Percentiles rank a stretch among this genome's conserved stretches.
Conservation (phyloP, 1,140 invertebrate species). For the Lasioglossum albipes region DNA sequence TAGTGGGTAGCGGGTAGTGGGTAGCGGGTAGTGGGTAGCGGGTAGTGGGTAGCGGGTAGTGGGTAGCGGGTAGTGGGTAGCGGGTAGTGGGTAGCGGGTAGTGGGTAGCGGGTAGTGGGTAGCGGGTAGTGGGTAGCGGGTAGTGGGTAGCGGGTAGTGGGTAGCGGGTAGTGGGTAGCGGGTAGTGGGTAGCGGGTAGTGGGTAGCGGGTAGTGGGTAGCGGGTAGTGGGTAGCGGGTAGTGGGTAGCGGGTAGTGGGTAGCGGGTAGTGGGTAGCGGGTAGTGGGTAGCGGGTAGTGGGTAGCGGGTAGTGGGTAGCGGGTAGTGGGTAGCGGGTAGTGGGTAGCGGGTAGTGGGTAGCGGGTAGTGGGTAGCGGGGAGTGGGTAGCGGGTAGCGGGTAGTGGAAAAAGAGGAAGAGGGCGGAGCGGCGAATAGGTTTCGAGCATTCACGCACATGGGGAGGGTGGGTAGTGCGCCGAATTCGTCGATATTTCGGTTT, state of each 20-base stretch:
- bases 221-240: neutral
- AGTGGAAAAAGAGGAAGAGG: constrained; percentile 1
- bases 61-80: neutral
- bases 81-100: neutral
- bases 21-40: neutral
- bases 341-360: neutral
- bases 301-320: too few species aligned
- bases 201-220: neutral
- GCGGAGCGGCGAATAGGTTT: constrained; percentile 38
- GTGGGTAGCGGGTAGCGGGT: neutral
- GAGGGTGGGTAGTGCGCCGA: constrained; percentile 41
- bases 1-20: neutral
- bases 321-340: too few species aligned
- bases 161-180: too few species aligned
- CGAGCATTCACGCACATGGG: constrained; percentile 46
- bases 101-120: too few species aligned
- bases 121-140: neutral
- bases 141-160: neutral
- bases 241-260: too few species aligned
- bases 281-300: neutral
- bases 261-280: neutral
- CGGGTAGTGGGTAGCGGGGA: neutral
- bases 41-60: neutral
- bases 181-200: too few species aligned
- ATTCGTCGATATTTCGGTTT: constrained; percentile 63